These are phyloP conservation scores for Palythoa caribaeorum DNA, from an alignment of 92 coral and sea anemone species.

Conservation along the genomic window DNA sequence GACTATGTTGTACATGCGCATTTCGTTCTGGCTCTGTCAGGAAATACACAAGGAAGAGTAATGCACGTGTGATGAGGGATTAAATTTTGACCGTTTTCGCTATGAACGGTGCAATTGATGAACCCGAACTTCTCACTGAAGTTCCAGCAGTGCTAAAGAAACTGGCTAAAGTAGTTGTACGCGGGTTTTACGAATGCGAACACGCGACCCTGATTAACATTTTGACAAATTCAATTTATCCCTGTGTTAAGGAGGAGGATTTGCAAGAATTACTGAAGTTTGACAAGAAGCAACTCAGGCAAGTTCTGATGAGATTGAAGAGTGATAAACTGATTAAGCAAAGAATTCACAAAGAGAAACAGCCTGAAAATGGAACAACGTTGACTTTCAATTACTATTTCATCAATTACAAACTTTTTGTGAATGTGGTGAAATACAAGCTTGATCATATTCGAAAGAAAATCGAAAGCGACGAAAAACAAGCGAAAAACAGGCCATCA, in stretches of 20 bases:
- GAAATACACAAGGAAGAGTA: no score
- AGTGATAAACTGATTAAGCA: conserved; percentile 97
- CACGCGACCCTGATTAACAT: conserved; percentile 85
- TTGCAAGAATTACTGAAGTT: conserved; percentile 82
- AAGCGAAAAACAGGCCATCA: conserved; percentile 96
- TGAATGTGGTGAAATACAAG: conserved; percentile 95
- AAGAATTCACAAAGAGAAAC: conserved; percentile 86
- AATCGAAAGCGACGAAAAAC: conserved; percentile 97
- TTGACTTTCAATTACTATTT: conserved; percentile 88
- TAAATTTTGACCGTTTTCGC: background rate
- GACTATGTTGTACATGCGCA: background rate
- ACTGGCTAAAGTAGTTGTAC: conserved; percentile 81
- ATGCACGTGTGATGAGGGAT: no score
- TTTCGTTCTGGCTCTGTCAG: background rate
- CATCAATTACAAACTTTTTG: conserved; percentile 95
- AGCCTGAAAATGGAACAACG: conserved; percentile 87
- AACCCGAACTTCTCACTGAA: conserved; percentile 86
- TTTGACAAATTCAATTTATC: conserved; percentile 85
- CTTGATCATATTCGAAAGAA: conserved; percentile 95
- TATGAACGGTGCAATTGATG: conserved; percentile 92
- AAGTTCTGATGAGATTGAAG: conserved; percentile 79
- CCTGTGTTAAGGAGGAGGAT: conserved; percentile 97
- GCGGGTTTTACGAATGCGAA: conserved; percentile 92
- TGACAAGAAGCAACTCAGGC: conserved; percentile 92
- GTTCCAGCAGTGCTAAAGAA: conserved; percentile 90